Conservation (phyloP, 1,140 invertebrate species). For the Ceratosolen solmsi region DNA sequence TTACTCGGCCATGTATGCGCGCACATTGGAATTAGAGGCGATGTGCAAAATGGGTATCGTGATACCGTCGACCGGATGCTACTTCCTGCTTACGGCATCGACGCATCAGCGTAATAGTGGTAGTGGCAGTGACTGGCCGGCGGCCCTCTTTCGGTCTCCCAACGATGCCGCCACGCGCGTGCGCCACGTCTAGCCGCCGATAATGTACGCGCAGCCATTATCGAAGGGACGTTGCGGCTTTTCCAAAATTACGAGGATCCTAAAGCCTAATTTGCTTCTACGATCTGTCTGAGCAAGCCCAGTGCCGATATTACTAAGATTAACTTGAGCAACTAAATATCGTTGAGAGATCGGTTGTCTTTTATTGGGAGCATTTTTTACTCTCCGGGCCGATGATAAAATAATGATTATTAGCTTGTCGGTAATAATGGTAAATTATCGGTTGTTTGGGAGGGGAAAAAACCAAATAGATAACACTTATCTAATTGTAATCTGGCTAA, state of each 20-base stretch:
- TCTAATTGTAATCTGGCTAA: too few species aligned
- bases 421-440: too few species aligned
- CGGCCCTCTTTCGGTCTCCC: not conserved
- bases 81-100: slow-evolving; percentile 67
- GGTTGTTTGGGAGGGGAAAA: too few species aligned
- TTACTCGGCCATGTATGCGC: not conserved
- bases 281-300: too few species aligned
- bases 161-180: not conserved
- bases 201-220: not conserved
- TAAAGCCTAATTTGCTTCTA: too few species aligned
- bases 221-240: not conserved
- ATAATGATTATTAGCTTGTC: too few species aligned
- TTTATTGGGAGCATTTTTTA: too few species aligned
- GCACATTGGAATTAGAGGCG: slow-evolving; percentile 44
- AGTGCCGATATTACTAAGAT: too few species aligned
- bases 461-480: too few species aligned
- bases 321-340: too few species aligned
- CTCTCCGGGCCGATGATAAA: too few species aligned
- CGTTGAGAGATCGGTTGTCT: too few species aligned
- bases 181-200: not conserved
- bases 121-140: not conserved
- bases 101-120: slow-evolving; percentile 39
- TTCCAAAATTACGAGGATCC: not conserved
- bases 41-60: slow-evolving; percentile 60
- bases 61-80: slow-evolving; percentile 67